These are phyloP conservation scores for Saccostrea echinata DNA, from an alignment of 1,140 invertebrate genomes.

Conservation along the genomic window DNA sequence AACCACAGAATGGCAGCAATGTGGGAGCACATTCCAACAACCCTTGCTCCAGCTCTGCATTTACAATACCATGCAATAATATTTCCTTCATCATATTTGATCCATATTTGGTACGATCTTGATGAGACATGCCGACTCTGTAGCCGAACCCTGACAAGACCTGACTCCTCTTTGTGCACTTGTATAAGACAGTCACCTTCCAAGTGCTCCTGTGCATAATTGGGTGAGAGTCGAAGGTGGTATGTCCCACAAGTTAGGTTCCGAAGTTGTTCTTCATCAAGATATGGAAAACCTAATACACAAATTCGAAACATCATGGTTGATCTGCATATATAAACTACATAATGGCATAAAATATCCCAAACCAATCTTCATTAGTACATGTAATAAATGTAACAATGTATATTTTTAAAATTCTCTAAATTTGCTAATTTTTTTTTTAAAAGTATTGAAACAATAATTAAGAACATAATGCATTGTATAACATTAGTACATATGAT, in stretches of 20 bases:
- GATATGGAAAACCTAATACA: slow-evolving; percentile 1
- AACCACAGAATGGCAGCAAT: no score
- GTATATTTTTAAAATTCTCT: neutral
- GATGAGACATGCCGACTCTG: no score
- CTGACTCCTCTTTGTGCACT: slow-evolving; percentile 29
- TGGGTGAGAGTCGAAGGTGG: slow-evolving; percentile 26
- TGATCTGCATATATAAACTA: neutral
- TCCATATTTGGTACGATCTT: no score
- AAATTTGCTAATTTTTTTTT: neutral
- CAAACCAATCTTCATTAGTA: neutral
- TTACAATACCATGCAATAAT: no score
- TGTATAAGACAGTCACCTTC: slow-evolving; percentile 45
- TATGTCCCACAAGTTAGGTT: slow-evolving; percentile 40
- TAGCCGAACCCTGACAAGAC: no score
- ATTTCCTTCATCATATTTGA: no score
- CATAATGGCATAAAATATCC: neutral
- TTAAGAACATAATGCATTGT: slow-evolving; percentile 48
- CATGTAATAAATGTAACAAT: neutral
- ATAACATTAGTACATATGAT: no score
- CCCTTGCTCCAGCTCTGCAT: no score
- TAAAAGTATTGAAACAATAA: slow-evolving; percentile 36
- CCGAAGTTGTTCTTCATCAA: slow-evolving; percentile 42
- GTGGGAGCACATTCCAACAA: no score
- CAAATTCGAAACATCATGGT: neutral
- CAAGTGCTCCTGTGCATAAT: slow-evolving; percentile 46